phyloP scores from a whole-genome alignment of 2,113 vertebrate genomes.

The Zosterops japonicus region DNA sequence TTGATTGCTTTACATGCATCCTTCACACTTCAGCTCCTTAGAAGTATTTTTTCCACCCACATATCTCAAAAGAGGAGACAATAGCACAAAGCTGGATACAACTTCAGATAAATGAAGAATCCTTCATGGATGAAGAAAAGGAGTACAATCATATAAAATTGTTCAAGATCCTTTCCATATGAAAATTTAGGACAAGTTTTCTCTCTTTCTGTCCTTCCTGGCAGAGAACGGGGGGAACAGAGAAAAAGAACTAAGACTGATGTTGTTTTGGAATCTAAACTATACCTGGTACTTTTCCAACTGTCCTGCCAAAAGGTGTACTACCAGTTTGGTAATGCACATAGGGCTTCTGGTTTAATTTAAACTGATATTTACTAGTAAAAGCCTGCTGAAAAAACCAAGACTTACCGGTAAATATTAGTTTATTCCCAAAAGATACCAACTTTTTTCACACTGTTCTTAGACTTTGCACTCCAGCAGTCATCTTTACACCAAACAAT shows the following conservation, averaged over 20 bases:
- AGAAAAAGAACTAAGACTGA: conserved; percentile 14
- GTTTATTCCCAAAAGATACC: conserved; percentile 77
- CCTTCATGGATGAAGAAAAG: not conserved
- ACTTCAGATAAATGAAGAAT: not conserved
- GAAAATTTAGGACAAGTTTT: not conserved
- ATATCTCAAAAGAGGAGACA: not conserved
- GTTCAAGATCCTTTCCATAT: not conserved
- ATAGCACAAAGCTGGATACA: not conserved
- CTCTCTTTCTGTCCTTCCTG: not conserved
- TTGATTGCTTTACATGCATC: not conserved
- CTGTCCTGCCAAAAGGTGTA: conserved; percentile 7
- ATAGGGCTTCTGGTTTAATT: conserved; percentile 75
- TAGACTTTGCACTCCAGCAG: conserved; percentile 76
- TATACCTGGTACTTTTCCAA: not conserved
- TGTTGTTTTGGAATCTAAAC: not conserved
- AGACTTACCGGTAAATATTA: conserved; percentile 79
- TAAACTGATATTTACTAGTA: conserved; percentile 79
- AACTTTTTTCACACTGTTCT: conserved; percentile 77
- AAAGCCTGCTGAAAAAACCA: conserved; percentile 78
- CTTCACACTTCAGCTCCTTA: conserved; percentile 17
- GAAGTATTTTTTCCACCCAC: not conserved
- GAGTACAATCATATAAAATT: not conserved
- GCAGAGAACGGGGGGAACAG: not conserved
- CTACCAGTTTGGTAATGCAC: conserved; percentile 30
- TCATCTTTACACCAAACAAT: conserved; percentile 78